These are phyloP conservation scores for Eleginops maclovinus DNA, from an alignment of 2,113 vertebrate species.

Conservation along the genomic window DNA sequence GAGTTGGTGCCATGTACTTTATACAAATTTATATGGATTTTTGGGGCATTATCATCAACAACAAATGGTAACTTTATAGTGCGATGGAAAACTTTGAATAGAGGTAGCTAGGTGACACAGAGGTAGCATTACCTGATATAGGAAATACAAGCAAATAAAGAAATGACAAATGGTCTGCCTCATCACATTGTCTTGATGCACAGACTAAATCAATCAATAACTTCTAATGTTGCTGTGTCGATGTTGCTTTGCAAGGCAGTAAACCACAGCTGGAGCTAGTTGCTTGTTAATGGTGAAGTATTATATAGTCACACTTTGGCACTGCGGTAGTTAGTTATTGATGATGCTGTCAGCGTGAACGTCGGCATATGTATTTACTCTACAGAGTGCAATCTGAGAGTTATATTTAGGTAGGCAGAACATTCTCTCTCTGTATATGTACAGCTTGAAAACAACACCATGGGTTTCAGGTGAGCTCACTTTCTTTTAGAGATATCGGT, in stretches of 20 bases:
- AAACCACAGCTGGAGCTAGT: not conserved
- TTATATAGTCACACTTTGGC: not conserved
- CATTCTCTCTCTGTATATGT: not conserved
- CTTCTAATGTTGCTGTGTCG: not conserved
- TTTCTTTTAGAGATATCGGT: too few species aligned
- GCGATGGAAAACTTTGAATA: not conserved
- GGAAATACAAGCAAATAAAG: not conserved
- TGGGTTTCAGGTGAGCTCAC: too few species aligned
- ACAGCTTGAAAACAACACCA: too few species aligned
- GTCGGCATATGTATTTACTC: not conserved
- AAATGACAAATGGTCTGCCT: not conserved
- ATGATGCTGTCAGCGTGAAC: not conserved
- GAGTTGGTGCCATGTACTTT: not conserved
- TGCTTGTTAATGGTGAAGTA: not conserved
- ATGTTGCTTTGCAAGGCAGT: not conserved
- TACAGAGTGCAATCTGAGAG: too few species aligned
- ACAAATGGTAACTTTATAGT: not conserved
- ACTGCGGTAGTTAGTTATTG: not conserved
- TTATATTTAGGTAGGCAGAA: not conserved
- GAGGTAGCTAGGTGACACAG: not conserved
- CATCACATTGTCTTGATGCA: not conserved
- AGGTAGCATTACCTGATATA: not conserved
- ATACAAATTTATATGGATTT: not conserved
- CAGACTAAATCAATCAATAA: not conserved
- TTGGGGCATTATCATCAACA: not conserved